phyloP scores from a whole-genome alignment of 92 coral and sea anemone species.

The Pocillopora grandis region DNA sequence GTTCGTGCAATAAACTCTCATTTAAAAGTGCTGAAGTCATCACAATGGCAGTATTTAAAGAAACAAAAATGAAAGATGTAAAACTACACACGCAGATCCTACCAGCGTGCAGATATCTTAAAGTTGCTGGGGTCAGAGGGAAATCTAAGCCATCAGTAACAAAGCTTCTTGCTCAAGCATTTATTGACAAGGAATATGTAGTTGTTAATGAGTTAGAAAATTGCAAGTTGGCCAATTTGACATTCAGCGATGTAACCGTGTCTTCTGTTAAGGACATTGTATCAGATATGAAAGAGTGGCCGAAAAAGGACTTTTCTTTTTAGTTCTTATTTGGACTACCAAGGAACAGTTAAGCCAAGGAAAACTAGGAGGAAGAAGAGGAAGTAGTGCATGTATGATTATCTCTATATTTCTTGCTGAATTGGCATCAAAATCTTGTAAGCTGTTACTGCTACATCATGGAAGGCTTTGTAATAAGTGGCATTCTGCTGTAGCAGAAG shows the following conservation, averaged over 20 bases:
- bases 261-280: constrained; percentile 22
- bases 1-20: constrained; percentile 17
- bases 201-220: constrained; percentile 4
- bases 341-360: constrained; percentile 33
- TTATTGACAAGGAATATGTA: constrained; percentile 25
- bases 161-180: constrained; percentile 34
- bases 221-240: constrained; percentile 23
- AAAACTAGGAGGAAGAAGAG: constrained; percentile 27
- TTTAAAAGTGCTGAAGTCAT: constrained; percentile 41
- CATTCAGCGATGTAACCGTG: constrained; percentile 8
- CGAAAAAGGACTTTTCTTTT: constrained; percentile 7
- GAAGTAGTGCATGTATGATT: constrained; percentile 28
- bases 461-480: constrained; percentile 30
- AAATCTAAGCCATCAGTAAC: constrained; percentile 34
- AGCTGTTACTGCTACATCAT: constrained; percentile 15
- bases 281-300: constrained; percentile 23
- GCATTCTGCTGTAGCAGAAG: constrained; percentile 19
- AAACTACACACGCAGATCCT: constrained; percentile 32
- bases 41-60: constrained; percentile 21
- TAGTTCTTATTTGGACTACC: constrained; percentile 36
- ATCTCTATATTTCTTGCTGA: background rate
- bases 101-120: constrained; percentile 31
- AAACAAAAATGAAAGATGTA: constrained; percentile 30
- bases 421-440: constrained; percentile 12
- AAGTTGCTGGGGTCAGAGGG: constrained; percentile 36